Evolutionary conservation across 2,113 vertebrate genomes (phyloP).

Genomic region (Amblyornis subalaris): DNA sequence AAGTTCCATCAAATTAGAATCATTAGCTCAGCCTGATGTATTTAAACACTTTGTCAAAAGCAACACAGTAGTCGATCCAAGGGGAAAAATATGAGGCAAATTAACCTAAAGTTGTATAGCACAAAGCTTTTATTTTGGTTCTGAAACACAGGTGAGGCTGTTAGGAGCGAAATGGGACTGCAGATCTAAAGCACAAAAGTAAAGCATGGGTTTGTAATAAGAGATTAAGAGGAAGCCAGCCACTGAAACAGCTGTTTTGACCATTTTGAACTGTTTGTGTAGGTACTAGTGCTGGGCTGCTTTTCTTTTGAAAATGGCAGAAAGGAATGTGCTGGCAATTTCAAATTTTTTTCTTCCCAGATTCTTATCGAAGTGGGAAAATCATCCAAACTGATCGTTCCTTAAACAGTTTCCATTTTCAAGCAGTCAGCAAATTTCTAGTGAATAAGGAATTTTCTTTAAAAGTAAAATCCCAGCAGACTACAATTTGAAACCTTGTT

Average conservation of each 20-base stretch:
- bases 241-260: slow-evolving; percentile 43
- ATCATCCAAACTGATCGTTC: slow-evolving; percentile 18
- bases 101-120: not conserved
- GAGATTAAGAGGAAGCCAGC: slow-evolving; percentile 3
- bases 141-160: not conserved
- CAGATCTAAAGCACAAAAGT: not conserved
- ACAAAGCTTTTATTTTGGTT: not conserved
- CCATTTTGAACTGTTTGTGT: slow-evolving; percentile 22
- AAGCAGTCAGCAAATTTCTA: slow-evolving; percentile 34
- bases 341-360: not conserved
- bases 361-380: slow-evolving; percentile 43
- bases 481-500: slow-evolving; percentile 22
- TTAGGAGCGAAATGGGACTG: not conserved
- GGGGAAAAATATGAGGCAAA: not conserved
- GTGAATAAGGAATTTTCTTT: slow-evolving; percentile 28
- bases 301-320: slow-evolving; percentile 47
- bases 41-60: not conserved
- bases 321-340: slow-evolving; percentile 56
- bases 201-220: not conserved
- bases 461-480: not conserved
- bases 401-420: slow-evolving; percentile 35
- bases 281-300: not conserved
- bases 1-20: not conserved
- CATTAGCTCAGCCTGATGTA: not conserved
- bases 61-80: not conserved